Evolutionary conservation across 2,113 vertebrate species (phyloP).

Genomic region (Cairina moschata): DNA sequence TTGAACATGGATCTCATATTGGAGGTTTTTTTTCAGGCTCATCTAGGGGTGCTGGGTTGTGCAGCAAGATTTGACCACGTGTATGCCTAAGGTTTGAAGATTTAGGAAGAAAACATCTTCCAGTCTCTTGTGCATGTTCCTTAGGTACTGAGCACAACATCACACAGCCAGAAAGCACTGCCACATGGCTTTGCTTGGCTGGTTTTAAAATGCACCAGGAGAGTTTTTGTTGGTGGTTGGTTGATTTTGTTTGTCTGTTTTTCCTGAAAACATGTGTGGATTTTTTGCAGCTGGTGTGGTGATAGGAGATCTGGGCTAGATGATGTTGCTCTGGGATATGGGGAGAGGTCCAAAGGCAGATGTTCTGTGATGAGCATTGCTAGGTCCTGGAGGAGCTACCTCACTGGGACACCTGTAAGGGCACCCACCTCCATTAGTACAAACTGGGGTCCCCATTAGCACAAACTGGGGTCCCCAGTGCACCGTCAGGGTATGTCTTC

Average conservation of each 20-base stretch:
- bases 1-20: neutral
- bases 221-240: neutral
- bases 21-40: neutral
- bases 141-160: neutral
- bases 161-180: neutral
- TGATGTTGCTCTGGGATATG: neutral
- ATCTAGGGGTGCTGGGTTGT: neutral
- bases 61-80: neutral
- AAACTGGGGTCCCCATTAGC: neutral
- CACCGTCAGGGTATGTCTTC: neutral
- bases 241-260: accelerated
- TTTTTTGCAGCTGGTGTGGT: neutral
- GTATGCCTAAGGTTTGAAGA: accelerated
- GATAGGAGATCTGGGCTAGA: neutral
- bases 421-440: neutral
- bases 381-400: neutral
- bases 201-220: neutral
- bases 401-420: neutral
- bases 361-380: neutral
- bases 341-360: neutral
- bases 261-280: neutral
- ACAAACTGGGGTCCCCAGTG: neutral
- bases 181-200: neutral
- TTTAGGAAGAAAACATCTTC: neutral
- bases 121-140: neutral